Conservation (phyloP, 2,113 vertebrate genomes). For the Lasiurus borealis region DNA sequence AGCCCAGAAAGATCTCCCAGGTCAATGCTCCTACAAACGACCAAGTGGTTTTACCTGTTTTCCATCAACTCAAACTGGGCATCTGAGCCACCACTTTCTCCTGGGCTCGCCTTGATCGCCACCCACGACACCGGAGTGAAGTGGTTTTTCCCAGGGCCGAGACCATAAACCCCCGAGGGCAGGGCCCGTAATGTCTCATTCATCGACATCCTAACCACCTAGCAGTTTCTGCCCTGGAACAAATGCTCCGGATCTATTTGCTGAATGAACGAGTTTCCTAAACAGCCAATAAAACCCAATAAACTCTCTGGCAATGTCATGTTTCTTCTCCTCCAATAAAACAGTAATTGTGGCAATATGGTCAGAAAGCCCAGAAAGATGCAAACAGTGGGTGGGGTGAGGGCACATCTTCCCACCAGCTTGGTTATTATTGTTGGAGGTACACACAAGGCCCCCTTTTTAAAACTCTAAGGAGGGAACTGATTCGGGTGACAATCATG, state of each 20-base stretch:
- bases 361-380: conserved; percentile 3
- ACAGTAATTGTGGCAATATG: not conserved
- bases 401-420: not conserved
- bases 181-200: not conserved
- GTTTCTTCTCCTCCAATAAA: conserved; percentile 31
- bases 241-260: not conserved
- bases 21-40: not conserved
- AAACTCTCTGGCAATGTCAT: conserved; percentile 30
- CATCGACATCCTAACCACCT: not conserved
- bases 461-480: not conserved
- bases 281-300: conserved; percentile 31
- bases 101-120: not conserved
- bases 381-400: not conserved
- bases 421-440: not conserved
- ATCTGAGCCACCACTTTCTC: not conserved
- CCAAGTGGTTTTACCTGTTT: conserved; percentile 69
- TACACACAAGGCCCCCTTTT: not conserved
- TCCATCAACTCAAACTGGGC: not conserved
- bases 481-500: not conserved
- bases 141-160: not conserved
- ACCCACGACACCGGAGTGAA: not conserved
- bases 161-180: not conserved
- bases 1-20: conserved; percentile 9
- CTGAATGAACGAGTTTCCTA: conserved; percentile 18
- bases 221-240: not conserved